Conservation (phyloP, 2,797 vertebrate species). For the Phrynocephalus guinanensis region DNA sequence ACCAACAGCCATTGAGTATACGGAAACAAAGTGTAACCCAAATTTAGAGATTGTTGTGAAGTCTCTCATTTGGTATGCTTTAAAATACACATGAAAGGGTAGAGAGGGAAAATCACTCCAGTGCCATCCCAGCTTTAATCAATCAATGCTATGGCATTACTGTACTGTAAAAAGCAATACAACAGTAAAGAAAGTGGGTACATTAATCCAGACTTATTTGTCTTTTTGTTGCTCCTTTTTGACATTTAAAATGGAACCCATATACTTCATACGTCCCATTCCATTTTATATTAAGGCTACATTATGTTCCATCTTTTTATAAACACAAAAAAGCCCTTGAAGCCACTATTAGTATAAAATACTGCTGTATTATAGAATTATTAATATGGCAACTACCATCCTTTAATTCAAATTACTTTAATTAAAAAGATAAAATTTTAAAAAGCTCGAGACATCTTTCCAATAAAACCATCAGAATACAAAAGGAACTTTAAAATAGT, state of each 20-base stretch:
- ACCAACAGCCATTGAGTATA: neutral
- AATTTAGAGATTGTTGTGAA: neutral
- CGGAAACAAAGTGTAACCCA: neutral
- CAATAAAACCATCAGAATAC: slow-evolving; percentile 23
- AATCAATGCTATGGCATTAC: neutral
- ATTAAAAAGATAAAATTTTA: slow-evolving; percentile 30
- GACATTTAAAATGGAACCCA: slow-evolving; percentile 5
- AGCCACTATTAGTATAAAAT: slow-evolving; percentile 43
- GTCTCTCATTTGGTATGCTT: neutral
- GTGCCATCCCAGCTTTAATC: neutral
- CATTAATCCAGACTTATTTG: neutral
- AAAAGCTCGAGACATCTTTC: slow-evolving; percentile 7
- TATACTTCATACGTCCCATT: neutral
- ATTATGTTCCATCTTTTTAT: slow-evolving; percentile 27
- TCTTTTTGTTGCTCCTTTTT: slow-evolving; percentile 4
- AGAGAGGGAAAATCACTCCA: neutral
- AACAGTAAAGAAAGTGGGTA: neutral
- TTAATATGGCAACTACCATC: slow-evolving; percentile 41
- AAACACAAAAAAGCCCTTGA: slow-evolving; percentile 25
- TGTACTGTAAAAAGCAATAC: neutral
- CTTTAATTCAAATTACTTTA: slow-evolving; percentile 46
- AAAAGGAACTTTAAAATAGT: neutral
- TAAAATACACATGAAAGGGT: neutral
- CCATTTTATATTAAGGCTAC: slow-evolving; percentile 15
- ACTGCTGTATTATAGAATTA: slow-evolving; percentile 28